These are phyloP conservation scores for Drosophila seguyi DNA, from an alignment of 1,140 invertebrate species.

Conservation along the genomic window DNA sequence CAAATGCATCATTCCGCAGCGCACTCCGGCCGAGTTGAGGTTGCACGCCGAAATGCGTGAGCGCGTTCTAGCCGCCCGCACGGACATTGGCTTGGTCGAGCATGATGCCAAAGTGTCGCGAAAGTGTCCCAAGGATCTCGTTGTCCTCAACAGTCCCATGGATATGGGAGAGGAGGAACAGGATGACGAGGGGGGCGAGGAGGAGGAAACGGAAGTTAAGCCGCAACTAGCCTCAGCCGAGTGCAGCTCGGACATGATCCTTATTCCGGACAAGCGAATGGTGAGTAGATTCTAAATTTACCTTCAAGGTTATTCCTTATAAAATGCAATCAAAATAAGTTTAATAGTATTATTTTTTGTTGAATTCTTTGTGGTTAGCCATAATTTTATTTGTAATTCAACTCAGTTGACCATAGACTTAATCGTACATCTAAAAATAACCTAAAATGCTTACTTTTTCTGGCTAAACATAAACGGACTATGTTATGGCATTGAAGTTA, in stretches of 20 bases:
- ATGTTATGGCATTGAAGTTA: constrained; percentile 18
- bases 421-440: constrained; percentile 5
- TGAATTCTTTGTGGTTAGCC: not conserved
- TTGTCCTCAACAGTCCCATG: constrained; percentile 69
- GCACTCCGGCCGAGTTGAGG: constrained; percentile 60
- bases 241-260: constrained; percentile 73
- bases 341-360: not conserved
- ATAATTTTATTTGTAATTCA: constrained; percentile 12
- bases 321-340: not conserved
- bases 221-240: constrained; percentile 65
- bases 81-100: constrained; percentile 52
- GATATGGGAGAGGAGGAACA: constrained; percentile 54
- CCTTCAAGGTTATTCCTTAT: not conserved
- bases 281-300: constrained; percentile 43
- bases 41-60: constrained; percentile 70
- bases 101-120: constrained; percentile 56
- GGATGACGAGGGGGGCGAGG: constrained; percentile 41
- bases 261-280: constrained; percentile 71
- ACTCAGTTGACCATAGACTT: constrained; percentile 8
- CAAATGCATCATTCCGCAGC: constrained; percentile 70
- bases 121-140: constrained; percentile 50
- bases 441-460: not conserved
- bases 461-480: constrained; percentile 2
- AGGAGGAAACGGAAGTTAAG: constrained; percentile 62
- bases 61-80: constrained; percentile 42